These are phyloP conservation scores for Hypocryptadius cinnamomeus DNA, from an alignment of 2,113 vertebrate species.

Conservation along the genomic window DNA sequence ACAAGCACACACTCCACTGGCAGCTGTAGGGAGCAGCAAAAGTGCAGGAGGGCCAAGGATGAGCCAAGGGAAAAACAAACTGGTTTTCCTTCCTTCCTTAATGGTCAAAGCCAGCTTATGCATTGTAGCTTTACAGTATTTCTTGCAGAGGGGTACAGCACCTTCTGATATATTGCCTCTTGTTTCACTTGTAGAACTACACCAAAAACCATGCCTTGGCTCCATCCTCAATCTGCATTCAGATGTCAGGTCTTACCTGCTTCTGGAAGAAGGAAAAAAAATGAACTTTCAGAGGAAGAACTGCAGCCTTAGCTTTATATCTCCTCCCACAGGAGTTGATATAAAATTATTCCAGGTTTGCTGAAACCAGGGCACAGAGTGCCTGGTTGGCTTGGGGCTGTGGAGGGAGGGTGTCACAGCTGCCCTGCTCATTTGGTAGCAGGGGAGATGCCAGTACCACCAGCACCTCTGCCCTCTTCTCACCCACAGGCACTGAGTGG, in stretches of 20 bases:
- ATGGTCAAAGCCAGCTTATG: neutral
- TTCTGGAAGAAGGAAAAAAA: neutral
- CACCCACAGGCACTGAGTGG: neutral
- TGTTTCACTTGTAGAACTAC: neutral
- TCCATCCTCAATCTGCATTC: neutral
- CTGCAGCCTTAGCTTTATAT: neutral
- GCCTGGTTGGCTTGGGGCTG: neutral
- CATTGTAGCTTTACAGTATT: neutral
- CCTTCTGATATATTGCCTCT: neutral
- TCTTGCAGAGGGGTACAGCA: neutral
- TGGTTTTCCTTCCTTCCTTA: neutral
- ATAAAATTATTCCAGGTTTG: neutral
- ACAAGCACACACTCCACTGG: neutral
- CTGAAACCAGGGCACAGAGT: neutral
- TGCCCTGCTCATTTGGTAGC: neutral
- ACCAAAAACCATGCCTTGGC: neutral
- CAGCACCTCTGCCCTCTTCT: neutral
- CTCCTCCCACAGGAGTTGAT: neutral
- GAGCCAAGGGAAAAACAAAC: neutral
- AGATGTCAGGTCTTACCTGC: neutral
- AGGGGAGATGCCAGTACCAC: neutral
- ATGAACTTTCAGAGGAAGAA: neutral
- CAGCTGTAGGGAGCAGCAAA: neutral
- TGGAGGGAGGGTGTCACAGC: neutral
- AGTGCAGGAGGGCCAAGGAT: neutral